Conservation (phyloP, 2,888 invertebrate genomes). For the Eupithecia insigniata region DNA sequence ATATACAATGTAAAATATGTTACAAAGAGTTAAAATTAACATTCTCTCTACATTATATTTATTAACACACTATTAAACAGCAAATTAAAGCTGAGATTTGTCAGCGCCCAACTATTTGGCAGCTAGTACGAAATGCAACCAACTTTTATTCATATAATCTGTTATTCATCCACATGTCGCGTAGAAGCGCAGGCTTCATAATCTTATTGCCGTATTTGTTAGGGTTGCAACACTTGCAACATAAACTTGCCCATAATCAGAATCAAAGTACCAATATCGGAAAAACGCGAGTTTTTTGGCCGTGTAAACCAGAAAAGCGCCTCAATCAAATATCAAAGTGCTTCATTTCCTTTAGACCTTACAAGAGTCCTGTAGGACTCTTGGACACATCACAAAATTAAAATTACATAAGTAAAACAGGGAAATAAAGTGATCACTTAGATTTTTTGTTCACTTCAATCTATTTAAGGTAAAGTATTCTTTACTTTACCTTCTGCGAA, state of each 20-base stretch:
- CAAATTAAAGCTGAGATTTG: constrained; percentile 18
- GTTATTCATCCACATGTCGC: constrained; percentile 34
- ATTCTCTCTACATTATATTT: background rate
- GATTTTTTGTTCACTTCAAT: too few relatives aligned
- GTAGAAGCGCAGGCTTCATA: constrained; percentile 36
- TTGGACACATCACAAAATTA: too few relatives aligned
- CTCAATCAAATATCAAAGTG: background rate
- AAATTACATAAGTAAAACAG: too few relatives aligned
- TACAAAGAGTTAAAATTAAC: background rate
- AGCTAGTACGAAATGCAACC: constrained; percentile 24
- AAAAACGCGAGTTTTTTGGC: background rate
- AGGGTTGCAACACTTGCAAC: constrained; percentile 33
- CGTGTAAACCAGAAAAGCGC: background rate
- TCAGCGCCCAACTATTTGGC: constrained; percentile 33
- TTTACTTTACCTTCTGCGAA: too few relatives aligned
- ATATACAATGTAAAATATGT: background rate
- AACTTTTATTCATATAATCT: constrained; percentile 29
- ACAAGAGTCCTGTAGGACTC: too few relatives aligned
- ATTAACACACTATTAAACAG: background rate
- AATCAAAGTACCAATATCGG: background rate
- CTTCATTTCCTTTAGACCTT: too few relatives aligned
- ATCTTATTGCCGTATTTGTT: constrained; percentile 19
- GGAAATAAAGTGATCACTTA: too few relatives aligned
- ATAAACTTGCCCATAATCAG: background rate
- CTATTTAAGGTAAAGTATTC: too few relatives aligned